These are phyloP conservation scores for Suricata suricatta DNA, from an alignment of 2,113 vertebrate genomes.

Conservation along the genomic window DNA sequence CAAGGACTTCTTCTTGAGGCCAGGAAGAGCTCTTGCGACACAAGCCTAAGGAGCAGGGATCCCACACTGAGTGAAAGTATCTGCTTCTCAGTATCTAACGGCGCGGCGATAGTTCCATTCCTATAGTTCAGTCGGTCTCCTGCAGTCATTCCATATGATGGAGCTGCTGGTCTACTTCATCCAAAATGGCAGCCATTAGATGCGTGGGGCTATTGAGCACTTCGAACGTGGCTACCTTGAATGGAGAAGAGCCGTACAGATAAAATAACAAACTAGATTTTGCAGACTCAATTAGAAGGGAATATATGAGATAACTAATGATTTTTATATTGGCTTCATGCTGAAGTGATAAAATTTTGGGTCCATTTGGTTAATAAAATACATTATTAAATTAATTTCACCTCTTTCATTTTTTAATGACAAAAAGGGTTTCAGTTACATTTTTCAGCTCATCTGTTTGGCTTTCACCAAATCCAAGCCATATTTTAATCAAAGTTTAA, in stretches of 20 bases:
- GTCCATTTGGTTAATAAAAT: not conserved
- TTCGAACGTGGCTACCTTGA: not conserved
- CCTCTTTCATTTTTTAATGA: not conserved
- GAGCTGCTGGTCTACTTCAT: not conserved
- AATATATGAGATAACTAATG: not conserved
- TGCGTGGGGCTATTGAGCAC: rapidly evolving
- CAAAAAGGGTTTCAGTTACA: not conserved
- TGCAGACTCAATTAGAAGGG: not conserved
- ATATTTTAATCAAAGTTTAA: conserved; percentile 64
- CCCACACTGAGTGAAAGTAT: rapidly evolving
- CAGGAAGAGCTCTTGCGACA: not conserved
- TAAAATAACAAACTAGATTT: not conserved
- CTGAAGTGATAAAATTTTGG: not conserved
- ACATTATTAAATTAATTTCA: not conserved
- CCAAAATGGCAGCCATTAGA: not conserved
- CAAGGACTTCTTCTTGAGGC: not conserved
- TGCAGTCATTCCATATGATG: not conserved
- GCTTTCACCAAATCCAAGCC: conserved; percentile 12
- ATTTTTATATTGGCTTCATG: not conserved
- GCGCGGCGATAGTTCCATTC: no score
- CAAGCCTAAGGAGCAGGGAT: not conserved
- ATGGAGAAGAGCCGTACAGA: not conserved
- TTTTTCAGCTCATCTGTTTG: not conserved
- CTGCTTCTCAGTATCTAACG: no score
- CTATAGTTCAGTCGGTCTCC: not conserved